phyloP scores from a whole-genome alignment of 2,888 invertebrate genomes.

The Phania funesta region DNA sequence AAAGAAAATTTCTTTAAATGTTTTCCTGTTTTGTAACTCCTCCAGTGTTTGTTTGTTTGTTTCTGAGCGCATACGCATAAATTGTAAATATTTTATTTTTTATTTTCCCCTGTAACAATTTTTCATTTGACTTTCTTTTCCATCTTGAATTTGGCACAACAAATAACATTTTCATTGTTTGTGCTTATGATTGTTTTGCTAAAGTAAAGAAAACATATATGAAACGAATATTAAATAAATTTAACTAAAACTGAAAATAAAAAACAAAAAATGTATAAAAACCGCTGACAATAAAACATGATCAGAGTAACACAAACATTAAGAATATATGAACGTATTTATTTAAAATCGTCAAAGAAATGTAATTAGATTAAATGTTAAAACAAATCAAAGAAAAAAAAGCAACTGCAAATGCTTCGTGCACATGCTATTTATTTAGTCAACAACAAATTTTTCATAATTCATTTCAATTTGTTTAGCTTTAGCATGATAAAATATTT shows the following conservation, averaged over 20 bases:
- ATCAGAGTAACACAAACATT: slow-evolving; percentile 45
- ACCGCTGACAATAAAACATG: slow-evolving; percentile 55
- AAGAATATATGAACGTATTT: slow-evolving; percentile 6
- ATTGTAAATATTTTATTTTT: neutral
- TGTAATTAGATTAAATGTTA: neutral
- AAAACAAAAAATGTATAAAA: slow-evolving; percentile 37
- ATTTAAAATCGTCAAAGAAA: neutral
- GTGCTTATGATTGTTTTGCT: neutral
- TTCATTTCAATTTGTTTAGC: neutral
- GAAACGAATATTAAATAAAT: slow-evolving; percentile 18
- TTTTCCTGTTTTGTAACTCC: neutral
- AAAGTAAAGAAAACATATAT: slow-evolving; percentile 7
- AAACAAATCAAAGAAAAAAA: neutral
- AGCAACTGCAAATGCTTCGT: neutral
- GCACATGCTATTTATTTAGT: neutral
- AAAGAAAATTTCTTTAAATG: neutral
- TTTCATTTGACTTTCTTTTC: slow-evolving; percentile 17
- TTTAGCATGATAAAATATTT: neutral
- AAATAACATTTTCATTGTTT: neutral
- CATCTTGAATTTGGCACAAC: slow-evolving; percentile 7
- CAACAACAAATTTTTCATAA: neutral
- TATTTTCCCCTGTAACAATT: neutral
- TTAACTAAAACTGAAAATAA: neutral
- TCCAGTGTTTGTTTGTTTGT: neutral
- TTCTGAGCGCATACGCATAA: neutral